Conservation (phyloP, 1,140 invertebrate genomes). For the Wiebesia pumilae region DNA sequence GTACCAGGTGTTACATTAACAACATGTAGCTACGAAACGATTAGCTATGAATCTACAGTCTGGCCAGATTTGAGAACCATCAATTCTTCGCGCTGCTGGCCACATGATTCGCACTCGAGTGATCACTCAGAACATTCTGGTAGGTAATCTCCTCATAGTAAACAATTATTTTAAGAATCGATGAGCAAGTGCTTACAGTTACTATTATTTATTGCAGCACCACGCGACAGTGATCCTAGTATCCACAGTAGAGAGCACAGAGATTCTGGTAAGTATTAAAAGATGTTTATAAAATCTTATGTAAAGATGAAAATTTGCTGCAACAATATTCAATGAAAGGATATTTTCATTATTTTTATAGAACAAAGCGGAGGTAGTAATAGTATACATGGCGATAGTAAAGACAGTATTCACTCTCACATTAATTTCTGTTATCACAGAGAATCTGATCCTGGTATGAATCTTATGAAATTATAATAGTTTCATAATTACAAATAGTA, state of each 20-base stretch:
- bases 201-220: slow-evolving; percentile 53
- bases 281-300: no score
- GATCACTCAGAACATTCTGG: slow-evolving; percentile 71
- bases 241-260: slow-evolving; percentile 68
- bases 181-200: neutral
- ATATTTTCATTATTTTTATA: slow-evolving; percentile 49
- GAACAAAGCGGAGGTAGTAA: slow-evolving; percentile 71
- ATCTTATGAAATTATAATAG: neutral
- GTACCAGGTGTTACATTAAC: slow-evolving; percentile 72
- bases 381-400: slow-evolving; percentile 69
- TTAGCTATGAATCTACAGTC: slow-evolving; percentile 63
- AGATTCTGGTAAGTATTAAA: slow-evolving; percentile 66
- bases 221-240: slow-evolving; percentile 70
- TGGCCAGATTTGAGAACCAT: slow-evolving; percentile 68
- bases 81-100: slow-evolving; percentile 66
- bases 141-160: neutral
- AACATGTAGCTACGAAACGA: slow-evolving; percentile 69
- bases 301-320: neutral
- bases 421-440: slow-evolving; percentile 66
- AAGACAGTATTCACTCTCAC: slow-evolving; percentile 71
- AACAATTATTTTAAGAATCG: neutral
- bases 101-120: slow-evolving; percentile 68
- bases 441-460: slow-evolving; percentile 68
- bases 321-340: neutral
- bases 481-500: neutral